Evolutionary conservation across 2,113 vertebrate genomes (phyloP).

Genomic region (Amblyopsis rosae): DNA sequence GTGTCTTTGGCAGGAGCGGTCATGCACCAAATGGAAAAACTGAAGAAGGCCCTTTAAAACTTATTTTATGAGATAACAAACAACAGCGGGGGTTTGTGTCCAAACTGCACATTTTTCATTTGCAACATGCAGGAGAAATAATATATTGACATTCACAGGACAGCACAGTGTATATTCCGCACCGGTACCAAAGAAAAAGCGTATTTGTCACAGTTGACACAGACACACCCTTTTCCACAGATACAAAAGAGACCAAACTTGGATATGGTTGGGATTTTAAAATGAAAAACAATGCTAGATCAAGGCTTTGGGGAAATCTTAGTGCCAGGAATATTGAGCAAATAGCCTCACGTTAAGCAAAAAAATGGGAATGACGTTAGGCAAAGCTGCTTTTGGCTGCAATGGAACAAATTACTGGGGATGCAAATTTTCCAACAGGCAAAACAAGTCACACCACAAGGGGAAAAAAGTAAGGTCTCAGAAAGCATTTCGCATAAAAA

Average conservation of each 20-base stretch:
- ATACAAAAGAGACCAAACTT: background rate
- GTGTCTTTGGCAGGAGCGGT: conserved; percentile 60
- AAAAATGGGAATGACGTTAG: background rate
- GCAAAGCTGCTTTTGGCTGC: background rate
- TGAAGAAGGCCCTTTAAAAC: conserved; percentile 39
- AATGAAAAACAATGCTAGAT: conserved; percentile 38
- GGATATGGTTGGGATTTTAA: conserved; percentile 9
- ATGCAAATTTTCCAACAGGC: conserved; percentile 31
- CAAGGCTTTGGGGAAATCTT: conserved; percentile 5
- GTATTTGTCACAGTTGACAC: background rate
- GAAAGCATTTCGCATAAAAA: too few relatives aligned
- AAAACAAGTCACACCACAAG: conserved; percentile 10
- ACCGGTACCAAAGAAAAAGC: background rate
- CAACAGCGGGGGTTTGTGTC: background rate
- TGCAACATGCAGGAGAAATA: background rate
- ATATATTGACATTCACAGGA: background rate
- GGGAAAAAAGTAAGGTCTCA: background rate
- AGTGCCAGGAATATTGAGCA: conserved; percentile 15
- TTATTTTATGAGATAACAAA: conserved; percentile 40
- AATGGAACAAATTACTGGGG: background rate
- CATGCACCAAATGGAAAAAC: conserved; percentile 55
- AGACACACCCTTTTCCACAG: background rate
- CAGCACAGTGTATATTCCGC: background rate
- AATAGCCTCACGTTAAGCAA: background rate
- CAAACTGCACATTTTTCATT: background rate